phyloP scores from a whole-genome alignment of 1,140 invertebrate species.

The Drosophila kohkoa region DNA sequence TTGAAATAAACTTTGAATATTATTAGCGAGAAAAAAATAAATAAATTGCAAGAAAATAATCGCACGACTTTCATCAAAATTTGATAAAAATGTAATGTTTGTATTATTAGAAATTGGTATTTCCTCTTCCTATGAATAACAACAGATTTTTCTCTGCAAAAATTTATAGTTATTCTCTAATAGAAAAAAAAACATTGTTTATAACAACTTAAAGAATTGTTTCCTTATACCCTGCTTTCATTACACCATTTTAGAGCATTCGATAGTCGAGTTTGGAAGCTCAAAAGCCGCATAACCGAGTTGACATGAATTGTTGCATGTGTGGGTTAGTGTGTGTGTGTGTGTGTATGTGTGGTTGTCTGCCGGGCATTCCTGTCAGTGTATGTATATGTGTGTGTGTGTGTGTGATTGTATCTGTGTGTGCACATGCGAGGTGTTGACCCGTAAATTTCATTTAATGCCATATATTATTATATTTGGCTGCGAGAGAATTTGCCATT shows the following conservation, averaged over 20 bases:
- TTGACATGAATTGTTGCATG: neutral
- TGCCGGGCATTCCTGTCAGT: neutral
- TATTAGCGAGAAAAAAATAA: no score
- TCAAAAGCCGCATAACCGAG: neutral
- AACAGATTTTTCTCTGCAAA: no score
- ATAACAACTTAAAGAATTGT: neutral
- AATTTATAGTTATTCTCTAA: no score
- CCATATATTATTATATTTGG: slow-evolving; percentile 55
- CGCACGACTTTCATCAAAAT: no score
- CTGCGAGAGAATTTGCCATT: slow-evolving; percentile 44
- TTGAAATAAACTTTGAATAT: no score
- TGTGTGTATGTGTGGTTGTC: slow-evolving; percentile 1
- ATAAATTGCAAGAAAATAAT: no score
- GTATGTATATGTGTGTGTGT: neutral
- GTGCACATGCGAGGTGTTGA: slow-evolving; percentile 48
- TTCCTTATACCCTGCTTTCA: neutral
- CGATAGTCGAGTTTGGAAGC: neutral
- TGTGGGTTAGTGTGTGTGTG: neutral
- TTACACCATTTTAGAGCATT: neutral
- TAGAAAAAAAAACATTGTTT: no score
- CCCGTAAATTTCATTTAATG: slow-evolving; percentile 68
- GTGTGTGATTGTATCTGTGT: neutral
- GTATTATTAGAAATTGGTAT: no score
- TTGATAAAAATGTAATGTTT: no score
- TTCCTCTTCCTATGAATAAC: no score